phyloP scores from a whole-genome alignment of 1,140 invertebrate species.

The Galleria mellonella region DNA sequence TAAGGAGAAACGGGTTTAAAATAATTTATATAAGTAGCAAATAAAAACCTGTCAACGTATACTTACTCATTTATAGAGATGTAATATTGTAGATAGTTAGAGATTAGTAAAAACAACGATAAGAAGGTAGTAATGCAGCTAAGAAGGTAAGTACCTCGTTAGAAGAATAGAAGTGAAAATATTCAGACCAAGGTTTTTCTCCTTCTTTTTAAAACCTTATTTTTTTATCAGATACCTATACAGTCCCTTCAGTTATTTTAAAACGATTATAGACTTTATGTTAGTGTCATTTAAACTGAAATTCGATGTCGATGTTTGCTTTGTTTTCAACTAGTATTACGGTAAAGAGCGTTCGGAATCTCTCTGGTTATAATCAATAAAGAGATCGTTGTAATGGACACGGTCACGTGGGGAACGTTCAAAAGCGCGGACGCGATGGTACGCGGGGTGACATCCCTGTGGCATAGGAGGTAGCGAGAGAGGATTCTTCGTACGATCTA shows the following conservation, averaged over 20 bases:
- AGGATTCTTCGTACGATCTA: neutral
- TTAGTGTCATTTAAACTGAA: neutral
- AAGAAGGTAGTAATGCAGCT: too few species aligned
- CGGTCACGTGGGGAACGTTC: constrained; percentile 48
- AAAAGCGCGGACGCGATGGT: constrained; percentile 48
- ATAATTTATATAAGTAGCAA: too few species aligned
- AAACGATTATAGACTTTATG: neutral
- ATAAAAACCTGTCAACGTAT: too few species aligned
- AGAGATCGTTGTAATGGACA: constrained; percentile 48
- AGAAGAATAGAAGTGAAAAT: too few species aligned
- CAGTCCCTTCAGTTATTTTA: neutral
- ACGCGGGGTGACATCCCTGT: constrained; percentile 23
- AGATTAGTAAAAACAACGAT: too few species aligned
- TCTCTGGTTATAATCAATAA: constrained; percentile 63
- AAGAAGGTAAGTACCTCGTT: too few species aligned
- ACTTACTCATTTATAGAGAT: too few species aligned
- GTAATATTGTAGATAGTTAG: too few species aligned
- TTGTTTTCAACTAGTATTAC: constrained; percentile 36
- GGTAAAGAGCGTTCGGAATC: constrained; percentile 36
- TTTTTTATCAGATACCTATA: constrained; percentile 2
- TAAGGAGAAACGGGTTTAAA: too few species aligned
- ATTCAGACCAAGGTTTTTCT: neutral
- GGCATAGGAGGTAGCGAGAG: constrained; percentile 15
- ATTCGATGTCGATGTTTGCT: constrained; percentile 10
- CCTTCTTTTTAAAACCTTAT: neutral